Evolutionary conservation across 1,140 invertebrate species (phyloP).

Genomic region (Amyelois transitella): DNA sequence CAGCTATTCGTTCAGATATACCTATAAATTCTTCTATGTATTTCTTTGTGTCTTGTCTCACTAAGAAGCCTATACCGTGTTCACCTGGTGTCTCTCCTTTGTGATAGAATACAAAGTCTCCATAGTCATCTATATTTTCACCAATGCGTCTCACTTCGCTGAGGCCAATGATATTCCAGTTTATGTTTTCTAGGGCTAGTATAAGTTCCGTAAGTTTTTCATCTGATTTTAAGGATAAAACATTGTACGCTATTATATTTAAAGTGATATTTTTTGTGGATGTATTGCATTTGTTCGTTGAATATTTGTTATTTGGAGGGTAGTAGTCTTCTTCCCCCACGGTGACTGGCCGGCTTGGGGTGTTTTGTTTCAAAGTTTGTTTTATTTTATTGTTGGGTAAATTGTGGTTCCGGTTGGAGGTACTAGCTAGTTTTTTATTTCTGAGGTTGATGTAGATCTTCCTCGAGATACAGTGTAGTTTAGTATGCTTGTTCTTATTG

Average conservation of each 20-base stretch:
- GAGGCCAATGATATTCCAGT: slow-evolving; percentile 10
- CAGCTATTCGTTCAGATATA: slow-evolving; percentile 7
- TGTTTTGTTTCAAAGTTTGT: not conserved
- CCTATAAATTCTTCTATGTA: slow-evolving; percentile 7
- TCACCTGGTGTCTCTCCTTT: slow-evolving; percentile 3
- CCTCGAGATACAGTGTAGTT: not conserved
- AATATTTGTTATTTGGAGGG: slow-evolving; percentile 12
- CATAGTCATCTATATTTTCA: slow-evolving; percentile 6
- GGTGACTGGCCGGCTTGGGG: slow-evolving; percentile 10
- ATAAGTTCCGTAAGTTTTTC: slow-evolving; percentile 7
- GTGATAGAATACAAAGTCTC: not conserved
- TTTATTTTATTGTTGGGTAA: not conserved
- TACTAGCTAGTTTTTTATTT: not conserved
- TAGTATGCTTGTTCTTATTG: not conserved
- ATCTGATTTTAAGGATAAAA: slow-evolving; percentile 1
- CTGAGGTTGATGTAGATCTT: not conserved
- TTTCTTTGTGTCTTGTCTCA: slow-evolving; percentile 1
- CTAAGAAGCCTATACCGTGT: slow-evolving; percentile 12
- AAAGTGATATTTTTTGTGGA: too few species aligned
- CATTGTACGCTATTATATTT: slow-evolving; percentile 4
- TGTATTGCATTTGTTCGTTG: not conserved
- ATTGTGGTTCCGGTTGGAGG: not conserved
- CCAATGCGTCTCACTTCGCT: slow-evolving; percentile 6
- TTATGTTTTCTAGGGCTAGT: slow-evolving; percentile 1
- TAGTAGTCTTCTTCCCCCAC: slow-evolving; percentile 14